phyloP scores from a whole-genome alignment of 2,113 vertebrate species.

The Vireo altiloquus region DNA sequence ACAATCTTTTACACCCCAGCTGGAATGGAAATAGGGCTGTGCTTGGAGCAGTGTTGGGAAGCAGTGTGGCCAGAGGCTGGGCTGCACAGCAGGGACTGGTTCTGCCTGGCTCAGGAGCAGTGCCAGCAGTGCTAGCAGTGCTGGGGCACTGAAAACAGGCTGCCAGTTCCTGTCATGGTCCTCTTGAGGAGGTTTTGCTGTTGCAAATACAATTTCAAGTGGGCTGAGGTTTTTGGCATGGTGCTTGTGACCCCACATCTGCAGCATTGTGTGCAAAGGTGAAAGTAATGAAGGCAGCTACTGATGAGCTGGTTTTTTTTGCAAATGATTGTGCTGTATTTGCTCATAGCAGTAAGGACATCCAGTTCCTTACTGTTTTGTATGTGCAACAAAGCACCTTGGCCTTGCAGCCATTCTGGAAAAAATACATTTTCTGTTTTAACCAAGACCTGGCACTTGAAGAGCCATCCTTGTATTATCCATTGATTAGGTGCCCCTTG shows the following conservation, averaged over 20 bases:
- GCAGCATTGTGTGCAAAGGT: background rate
- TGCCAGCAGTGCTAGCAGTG: background rate
- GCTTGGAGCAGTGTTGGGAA: background rate
- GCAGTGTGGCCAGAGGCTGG: fast-evolving
- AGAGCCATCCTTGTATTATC: background rate
- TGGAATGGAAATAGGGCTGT: background rate
- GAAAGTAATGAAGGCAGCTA: background rate
- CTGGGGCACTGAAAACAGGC: background rate
- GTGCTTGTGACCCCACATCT: fast-evolving
- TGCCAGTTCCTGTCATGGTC: background rate
- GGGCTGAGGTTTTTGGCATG: background rate
- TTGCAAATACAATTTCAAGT: background rate
- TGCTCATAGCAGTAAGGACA: background rate
- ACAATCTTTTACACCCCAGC: background rate
- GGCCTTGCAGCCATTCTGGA: background rate
- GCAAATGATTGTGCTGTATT: background rate
- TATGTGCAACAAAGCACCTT: background rate
- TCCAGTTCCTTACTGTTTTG: background rate
- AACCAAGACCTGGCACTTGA: background rate
- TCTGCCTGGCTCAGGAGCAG: background rate
- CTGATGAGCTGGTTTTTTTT: background rate
- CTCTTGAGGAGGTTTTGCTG: background rate
- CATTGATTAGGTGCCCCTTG: background rate
- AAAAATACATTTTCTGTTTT: background rate
- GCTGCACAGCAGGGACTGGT: background rate